Base-by-base conservation (phyloP, 2,888 invertebrate genomes). In the Elegia similella region DNA sequence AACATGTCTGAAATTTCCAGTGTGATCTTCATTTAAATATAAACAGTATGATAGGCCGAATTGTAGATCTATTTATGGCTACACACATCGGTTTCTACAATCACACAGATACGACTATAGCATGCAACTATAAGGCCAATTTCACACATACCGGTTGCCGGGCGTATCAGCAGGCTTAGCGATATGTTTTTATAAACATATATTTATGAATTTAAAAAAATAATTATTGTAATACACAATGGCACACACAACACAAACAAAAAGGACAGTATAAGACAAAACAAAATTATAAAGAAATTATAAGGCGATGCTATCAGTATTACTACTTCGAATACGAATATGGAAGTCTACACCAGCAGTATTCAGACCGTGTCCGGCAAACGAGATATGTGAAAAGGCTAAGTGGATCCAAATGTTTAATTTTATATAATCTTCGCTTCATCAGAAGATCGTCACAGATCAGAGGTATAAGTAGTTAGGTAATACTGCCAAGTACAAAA, bases 21-120 rank as follows among this genome's bases (percentile, higher is more conserved):
- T 61, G 55, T 63, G 67, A 68, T 65, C 42, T 60, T 61, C 70
- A 69, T 50, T 34, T 34, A 50, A 16, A 72, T 57, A 75, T 76
- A 76, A 69, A 63, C 66, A 67, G 68, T 69, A 72, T 70, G 62
- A 52, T 82, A 12, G 1, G 12, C 84, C 71, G 73, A 76, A 72
- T 73, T 74, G 65, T 76, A 71, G 75, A 73, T 76, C 76, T 82
- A 82, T 67, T 72, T 64, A 77, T 72, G 76, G 74, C 85, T 86
- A 87, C 82, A 82, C 76, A 86, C 78, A 80, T 72, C 67, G 65
- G 75, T 73, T 86, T 85, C 81, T 68, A 84, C 77, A 78, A 72
- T 84, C 82, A 85, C 71, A 72, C 80, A 77, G 71, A 78, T 72
- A 80, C 76, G 66, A 69, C 85, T 86, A 85, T 69, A 80, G 73